Evolutionary conservation across 2,888 invertebrate genomes (phyloP).

Genomic region (Spisula solida): DNA sequence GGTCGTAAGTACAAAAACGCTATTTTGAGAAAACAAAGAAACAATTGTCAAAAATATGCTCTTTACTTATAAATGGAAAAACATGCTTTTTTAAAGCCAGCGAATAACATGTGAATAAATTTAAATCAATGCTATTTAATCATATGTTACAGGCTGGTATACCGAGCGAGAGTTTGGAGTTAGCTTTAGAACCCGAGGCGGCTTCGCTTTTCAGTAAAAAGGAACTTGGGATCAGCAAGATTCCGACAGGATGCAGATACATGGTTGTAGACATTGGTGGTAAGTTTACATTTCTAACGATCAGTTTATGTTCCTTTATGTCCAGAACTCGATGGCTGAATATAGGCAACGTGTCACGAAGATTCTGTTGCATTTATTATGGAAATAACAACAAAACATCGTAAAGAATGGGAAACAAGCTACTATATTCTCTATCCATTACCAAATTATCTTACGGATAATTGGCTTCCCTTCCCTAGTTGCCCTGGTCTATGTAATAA

Average conservation of each 20-base stretch:
- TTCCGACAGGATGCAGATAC: slow-evolving; percentile 43
- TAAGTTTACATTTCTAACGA: neutral
- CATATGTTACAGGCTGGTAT: slow-evolving; percentile 59
- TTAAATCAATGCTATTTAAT: neutral
- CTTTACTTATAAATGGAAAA: no score
- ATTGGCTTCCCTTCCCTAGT: no score
- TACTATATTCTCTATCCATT: slow-evolving; percentile 31
- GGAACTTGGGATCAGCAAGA: slow-evolving; percentile 23
- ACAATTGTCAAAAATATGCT: no score
- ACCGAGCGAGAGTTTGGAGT: slow-evolving; percentile 45
- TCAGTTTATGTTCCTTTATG: no score
- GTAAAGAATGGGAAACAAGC: slow-evolving; percentile 28
- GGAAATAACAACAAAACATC: no score
- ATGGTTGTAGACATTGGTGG: slow-evolving; percentile 54
- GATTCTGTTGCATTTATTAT: neutral
- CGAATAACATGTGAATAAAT: no score
- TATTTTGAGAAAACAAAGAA: no score
- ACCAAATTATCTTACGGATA: neutral
- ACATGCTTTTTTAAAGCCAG: no score
- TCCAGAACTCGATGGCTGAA: no score
- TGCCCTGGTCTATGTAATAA: no score
- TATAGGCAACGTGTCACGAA: no score
- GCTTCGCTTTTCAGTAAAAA: slow-evolving; percentile 60
- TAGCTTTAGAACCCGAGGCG: slow-evolving; percentile 63
- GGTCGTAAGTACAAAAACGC: no score